Percentiles rank a stretch among this genome's conserved stretches.
phyloP scores from a whole-genome alignment of 2,113 vertebrate genomes.

The Siphamia tubifer region DNA sequence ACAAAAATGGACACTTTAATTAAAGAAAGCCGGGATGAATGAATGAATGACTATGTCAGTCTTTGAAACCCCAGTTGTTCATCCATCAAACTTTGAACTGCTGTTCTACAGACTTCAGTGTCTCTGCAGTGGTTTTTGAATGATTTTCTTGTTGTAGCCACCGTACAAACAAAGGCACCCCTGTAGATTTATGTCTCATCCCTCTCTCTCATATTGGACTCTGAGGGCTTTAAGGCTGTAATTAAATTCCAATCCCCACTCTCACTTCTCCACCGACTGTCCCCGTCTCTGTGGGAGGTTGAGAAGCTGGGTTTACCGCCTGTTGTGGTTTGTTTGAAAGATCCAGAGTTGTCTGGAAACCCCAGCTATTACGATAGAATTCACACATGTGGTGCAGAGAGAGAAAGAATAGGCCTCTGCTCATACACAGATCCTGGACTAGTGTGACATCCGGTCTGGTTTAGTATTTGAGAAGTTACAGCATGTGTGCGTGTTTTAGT shows the following conservation, averaged over 20 bases:
- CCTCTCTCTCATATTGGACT: constrained; percentile 79
- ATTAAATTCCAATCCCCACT: constrained; percentile 80
- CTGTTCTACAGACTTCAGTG: constrained; percentile 48
- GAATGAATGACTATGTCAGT: constrained; percentile 50
- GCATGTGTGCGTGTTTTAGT: constrained; percentile 45
- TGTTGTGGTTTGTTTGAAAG: constrained; percentile 80
- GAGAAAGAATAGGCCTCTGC: constrained; percentile 32
- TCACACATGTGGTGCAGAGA: constrained; percentile 72
- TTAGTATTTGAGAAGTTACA: constrained; percentile 40
- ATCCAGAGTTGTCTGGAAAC: constrained; percentile 72
- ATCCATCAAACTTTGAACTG: constrained; percentile 63
- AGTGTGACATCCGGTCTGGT: constrained; percentile 58
- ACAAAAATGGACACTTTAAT: constrained; percentile 63
- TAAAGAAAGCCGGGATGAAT: constrained; percentile 67
- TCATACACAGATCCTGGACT: constrained; percentile 39
- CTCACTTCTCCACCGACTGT: constrained; percentile 73
- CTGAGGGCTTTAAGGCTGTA: constrained; percentile 77
- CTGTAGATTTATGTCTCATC: constrained; percentile 77
- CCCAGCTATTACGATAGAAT: constrained; percentile 66
- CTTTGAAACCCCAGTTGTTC: constrained; percentile 59
- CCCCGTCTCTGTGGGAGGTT: constrained; percentile 77
- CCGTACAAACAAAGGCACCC: constrained; percentile 77
- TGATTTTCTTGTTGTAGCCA: constrained; percentile 73
- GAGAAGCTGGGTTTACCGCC: constrained; percentile 75
- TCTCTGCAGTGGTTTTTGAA: constrained; percentile 67